Percentiles rank a stretch among this genome's conserved stretches.
Conservation (phyloP, 2,797 vertebrate species). For the Melanotaenia nigrans region DNA sequence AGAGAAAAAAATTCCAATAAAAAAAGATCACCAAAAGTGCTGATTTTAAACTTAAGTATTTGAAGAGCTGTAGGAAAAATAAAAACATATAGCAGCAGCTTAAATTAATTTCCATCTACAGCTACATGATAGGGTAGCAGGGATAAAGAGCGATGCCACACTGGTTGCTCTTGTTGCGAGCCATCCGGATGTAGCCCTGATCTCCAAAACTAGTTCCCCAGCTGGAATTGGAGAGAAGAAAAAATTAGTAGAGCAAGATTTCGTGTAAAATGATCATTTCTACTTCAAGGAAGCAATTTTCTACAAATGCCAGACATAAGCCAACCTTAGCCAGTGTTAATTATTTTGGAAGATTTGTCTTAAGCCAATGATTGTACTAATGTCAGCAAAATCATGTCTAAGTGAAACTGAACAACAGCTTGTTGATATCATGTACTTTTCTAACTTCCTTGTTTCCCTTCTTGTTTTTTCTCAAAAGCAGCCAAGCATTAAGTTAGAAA, state of each 20-base stretch:
- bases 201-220: constrained; percentile 88
- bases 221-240: constrained; percentile 69
- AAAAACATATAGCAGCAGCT: background rate
- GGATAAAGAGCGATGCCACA: constrained; percentile 87
- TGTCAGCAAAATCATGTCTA: constrained; percentile 7
- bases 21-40: background rate
- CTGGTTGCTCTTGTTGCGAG: constrained; percentile 86
- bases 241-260: background rate
- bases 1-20: background rate
- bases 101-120: background rate
- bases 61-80: background rate
- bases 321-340: background rate
- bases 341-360: background rate
- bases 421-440: background rate
- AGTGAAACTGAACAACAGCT: no score
- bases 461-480: background rate
- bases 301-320: background rate
- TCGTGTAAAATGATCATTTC: no score
- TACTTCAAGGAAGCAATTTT: background rate
- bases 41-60: background rate
- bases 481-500: background rate
- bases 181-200: constrained; percentile 88
- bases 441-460: constrained; percentile 36
- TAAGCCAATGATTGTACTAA: background rate
- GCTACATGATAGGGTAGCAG: constrained; percentile 86